A percentile compares a stretch with the other conserved stretches of the same genome.
These are phyloP conservation scores for Monochamus alternatus DNA, from an alignment of 2,888 invertebrate genomes.

Conservation along the genomic window DNA sequence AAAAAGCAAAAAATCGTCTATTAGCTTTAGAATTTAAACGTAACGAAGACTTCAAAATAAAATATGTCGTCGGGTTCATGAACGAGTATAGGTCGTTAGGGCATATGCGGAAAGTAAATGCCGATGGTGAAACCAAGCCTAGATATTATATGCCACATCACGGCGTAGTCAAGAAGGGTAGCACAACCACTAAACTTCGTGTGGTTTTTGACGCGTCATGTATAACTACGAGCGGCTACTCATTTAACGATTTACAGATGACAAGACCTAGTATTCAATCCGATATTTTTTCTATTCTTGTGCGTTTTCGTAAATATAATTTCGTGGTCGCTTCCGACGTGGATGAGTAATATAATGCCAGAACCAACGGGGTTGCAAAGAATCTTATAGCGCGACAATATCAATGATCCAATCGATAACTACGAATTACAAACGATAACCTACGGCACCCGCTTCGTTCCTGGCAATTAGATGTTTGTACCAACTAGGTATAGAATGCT, in stretches of 20 bases:
- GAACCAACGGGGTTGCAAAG: slow-evolving; percentile 8
- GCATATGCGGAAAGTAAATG: slow-evolving; percentile 10
- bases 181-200: slow-evolving; percentile 36
- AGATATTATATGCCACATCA: slow-evolving; percentile 27
- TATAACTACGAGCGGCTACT: background rate
- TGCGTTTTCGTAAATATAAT: slow-evolving; percentile 32
- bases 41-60: background rate
- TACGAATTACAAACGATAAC: slow-evolving; percentile 30
- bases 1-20: background rate
- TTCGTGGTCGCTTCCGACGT: slow-evolving; percentile 31
- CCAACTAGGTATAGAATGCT: slow-evolving; percentile 19
- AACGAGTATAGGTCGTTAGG: slow-evolving; percentile 20
- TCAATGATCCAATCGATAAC: background rate
- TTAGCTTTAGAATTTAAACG: background rate
- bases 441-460: slow-evolving; percentile 38
- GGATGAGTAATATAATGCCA: slow-evolving; percentile 14
- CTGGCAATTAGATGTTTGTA: slow-evolving; percentile 26
- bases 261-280: slow-evolving; percentile 33
- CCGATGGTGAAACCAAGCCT: background rate
- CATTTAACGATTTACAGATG: slow-evolving; percentile 30
- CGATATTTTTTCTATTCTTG: slow-evolving; percentile 25
- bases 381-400: slow-evolving; percentile 29
- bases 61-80: slow-evolving; percentile 14
- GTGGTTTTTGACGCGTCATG: slow-evolving; percentile 34
- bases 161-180: slow-evolving; percentile 28